phyloP scores from a whole-genome alignment of 2,888 invertebrate genomes.

The Rapana venosa region DNA sequence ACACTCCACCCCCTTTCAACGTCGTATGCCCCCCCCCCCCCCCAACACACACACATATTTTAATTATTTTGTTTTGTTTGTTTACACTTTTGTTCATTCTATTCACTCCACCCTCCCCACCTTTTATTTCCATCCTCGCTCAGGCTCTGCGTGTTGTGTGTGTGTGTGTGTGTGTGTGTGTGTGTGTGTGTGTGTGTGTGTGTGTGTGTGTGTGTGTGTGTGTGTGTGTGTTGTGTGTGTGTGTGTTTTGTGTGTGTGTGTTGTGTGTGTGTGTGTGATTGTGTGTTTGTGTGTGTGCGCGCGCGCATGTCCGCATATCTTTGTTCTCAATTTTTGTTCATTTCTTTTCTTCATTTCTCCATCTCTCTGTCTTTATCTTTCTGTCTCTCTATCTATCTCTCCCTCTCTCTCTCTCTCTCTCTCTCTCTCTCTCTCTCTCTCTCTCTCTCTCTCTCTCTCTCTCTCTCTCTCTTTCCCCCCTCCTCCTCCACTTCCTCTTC shows the following conservation, averaged over 20 bases:
- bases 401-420: not conserved
- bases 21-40: too few relatives aligned
- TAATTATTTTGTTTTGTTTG: too few relatives aligned
- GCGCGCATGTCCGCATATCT: not conserved
- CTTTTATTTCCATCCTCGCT: too few relatives aligned
- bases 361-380: not conserved
- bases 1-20: too few relatives aligned
- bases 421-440: conserved; percentile 36
- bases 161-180: conserved; percentile 1
- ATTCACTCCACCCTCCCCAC: too few relatives aligned
- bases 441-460: conserved; percentile 39
- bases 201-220: not conserved
- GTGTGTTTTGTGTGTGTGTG: not conserved
- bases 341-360: not conserved
- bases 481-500: not conserved
- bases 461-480: conserved; percentile 9
- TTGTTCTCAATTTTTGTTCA: not conserved
- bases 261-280: not conserved
- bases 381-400: not conserved
- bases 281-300: not conserved
- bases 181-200: conserved; percentile 1
- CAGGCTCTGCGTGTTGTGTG: not conserved
- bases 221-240: not conserved
- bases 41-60: too few relatives aligned
- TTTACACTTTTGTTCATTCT: too few relatives aligned